Evolutionary conservation across 2,888 invertebrate genomes (phyloP).

Genomic region (Thereva nobilitata): DNA sequence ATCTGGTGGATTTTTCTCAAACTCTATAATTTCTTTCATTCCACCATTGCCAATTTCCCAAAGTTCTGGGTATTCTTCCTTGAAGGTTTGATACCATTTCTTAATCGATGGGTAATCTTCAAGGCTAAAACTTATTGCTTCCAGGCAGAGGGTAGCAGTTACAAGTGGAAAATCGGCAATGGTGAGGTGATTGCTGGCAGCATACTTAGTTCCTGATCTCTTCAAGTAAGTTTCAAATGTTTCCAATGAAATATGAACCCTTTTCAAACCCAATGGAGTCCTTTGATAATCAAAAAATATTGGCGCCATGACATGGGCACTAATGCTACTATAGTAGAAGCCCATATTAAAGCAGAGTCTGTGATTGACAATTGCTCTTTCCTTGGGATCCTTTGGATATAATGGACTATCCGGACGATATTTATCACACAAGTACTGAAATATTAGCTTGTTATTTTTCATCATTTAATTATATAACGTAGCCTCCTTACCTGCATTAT

Average conservation of each 20-base stretch:
- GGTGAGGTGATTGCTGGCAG: constrained; percentile 70
- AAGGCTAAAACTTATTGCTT: constrained; percentile 71
- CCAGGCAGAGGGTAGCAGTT: constrained; percentile 73
- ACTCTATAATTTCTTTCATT: constrained; percentile 69
- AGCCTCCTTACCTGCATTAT: constrained; percentile 56
- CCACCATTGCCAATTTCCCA: constrained; percentile 73
- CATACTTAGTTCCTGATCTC: constrained; percentile 65
- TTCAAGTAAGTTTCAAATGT: constrained; percentile 71
- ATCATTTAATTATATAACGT: neutral
- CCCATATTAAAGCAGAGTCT: constrained; percentile 77
- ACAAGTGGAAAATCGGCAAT: constrained; percentile 76
- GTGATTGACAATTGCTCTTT: constrained; percentile 77
- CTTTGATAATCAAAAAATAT: constrained; percentile 77
- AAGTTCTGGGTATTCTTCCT: constrained; percentile 67
- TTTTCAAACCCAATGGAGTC: constrained; percentile 69
- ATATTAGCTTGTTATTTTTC: constrained; percentile 37
- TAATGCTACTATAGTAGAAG: constrained; percentile 72
- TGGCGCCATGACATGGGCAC: constrained; percentile 64
- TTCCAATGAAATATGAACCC: constrained; percentile 67
- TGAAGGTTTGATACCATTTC: constrained; percentile 74
- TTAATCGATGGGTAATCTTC: constrained; percentile 63
- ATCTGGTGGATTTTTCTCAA: constrained; percentile 75
- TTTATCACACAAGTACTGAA: constrained; percentile 77
- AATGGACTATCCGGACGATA: constrained; percentile 68
- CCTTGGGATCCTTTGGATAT: constrained; percentile 72